Evolutionary conservation across 2,797 vertebrate genomes (phyloP), one percentile per base, ranked within the genome.

Genomic region (Avahi laniger): DNA sequence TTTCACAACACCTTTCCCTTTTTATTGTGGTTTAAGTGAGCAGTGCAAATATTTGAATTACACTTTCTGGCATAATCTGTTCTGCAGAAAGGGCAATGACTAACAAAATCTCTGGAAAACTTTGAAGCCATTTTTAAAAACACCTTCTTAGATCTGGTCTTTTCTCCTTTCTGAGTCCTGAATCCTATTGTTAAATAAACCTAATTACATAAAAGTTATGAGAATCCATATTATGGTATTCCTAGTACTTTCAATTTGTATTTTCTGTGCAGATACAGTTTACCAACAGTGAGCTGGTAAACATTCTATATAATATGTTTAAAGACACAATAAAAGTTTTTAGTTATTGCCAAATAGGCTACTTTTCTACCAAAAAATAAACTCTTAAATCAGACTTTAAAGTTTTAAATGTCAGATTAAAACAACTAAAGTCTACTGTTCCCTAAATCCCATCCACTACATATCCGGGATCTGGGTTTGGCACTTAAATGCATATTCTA

Each of bases 1-100:
- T 97, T 97, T 91, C 94, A 93, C 81, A 91, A 93, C 92, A 97
- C 89, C 83, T 94, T 94, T 72, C 54, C 26, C 48, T 61, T 65
- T 91, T 88, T 92, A 54, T 96, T 94, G 91, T 84, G 94, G 89
- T 92, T 93, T 85, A 70, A 95, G 50, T 22, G 48, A 94, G 50
- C 67, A 78, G 26, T 91, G 92, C 72, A 96, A 97, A 96, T 92
- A 95, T 2, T 28, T 93, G 84, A 93, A 91, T 96, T 84, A 80
- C 14, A 90, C 65, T 82, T 82, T 94, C 69, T 79, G 52, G 72
- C 63, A 89, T 61, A 93, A 94, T 92, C 41, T 59, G 72, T 59
- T 89, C 86, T 95, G 67, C 35, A 93, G 41, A 85, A 54, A 89
- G 50, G 57, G 22, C 41, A 89, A 59, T 20, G 65, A 26, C 28